Evolutionary conservation across 1,140 invertebrate species (phyloP), one percentile per base, ranked within the genome.

Genomic region (Trissolcus basalis): DNA sequence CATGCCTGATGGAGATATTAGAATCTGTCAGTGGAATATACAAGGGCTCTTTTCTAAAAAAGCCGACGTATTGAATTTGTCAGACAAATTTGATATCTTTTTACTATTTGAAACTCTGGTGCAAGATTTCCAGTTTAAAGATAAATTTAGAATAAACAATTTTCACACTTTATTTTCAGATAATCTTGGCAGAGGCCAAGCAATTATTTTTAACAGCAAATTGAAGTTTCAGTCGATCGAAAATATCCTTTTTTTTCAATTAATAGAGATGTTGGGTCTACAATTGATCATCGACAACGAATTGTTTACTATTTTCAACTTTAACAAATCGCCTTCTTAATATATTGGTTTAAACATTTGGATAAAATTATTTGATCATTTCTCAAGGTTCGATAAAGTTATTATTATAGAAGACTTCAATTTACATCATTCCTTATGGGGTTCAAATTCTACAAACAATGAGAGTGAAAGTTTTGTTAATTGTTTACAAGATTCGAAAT

Each of bases 381-480:
- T 60, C 8, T 12, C 44, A 0, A 15, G 11, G 3, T 49, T 49
- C 6, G 9, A 35, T 39, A 39, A 36, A 4, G 8, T 49, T 1
- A 49, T 60, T 36, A 9, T 61, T 43, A 39, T 12, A 5, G 58
- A 35, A 4, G 58, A 61, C 12, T 61, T 61, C 14, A 59, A 61
- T 51, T 14, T 61, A 3, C 48, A 61, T 16, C 33, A 61, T 16
- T 12, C 14, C 4, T 0, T 14, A 8, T 61, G 58, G 47, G 58
- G 58, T 14, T 6, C 14, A 14, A 50, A 5, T 32, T 27, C 3
- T 9, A 11, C 16, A 9, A 32, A 4, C 48, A 9, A 6, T 10
- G 11, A 10, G 10, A 50, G 48, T 32, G n/a, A 32, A 32, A 9
- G 6, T 50, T 27, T 50, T n/a, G 48, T 50, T 3, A 12, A 32